Base-by-base conservation (phyloP, 2,888 invertebrate genomes). In the Perdita meconis region DNA sequence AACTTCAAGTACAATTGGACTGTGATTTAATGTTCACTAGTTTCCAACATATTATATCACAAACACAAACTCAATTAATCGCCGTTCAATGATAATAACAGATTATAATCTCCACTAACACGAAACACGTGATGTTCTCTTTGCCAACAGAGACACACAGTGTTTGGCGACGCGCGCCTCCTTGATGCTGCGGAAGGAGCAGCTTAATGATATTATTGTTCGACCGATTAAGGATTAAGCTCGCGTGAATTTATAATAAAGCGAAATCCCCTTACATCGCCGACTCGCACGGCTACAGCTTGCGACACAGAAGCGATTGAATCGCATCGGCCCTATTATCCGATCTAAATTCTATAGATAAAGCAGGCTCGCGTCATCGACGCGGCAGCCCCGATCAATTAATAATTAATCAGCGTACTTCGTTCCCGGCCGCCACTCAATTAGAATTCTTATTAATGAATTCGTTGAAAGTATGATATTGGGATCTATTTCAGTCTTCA, bases 321-420 rank as follows among this genome's bases (percentile, higher is more conserved):
- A 19, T 60, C 30, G 38, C 16, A 57, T 56, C 40, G 56, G 19
- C 2, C 16, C 1, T 16, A 57, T 63, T 63, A 63, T 68, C 30
- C 38, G 22, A n/a, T 13, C 4, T 13, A 13, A 51, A 51, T 12
- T 36, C 36, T 34, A n/a, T n/a, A 59, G 47, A 36, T 24, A 56
- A 40, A 55, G 13, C 34, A 13, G 22, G 36, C 19, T 6, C n/a
- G 1, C 13, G n/a, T 26, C 64, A 10, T 38, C 40, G 16, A n/a
- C 16, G 4, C 5, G 3, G 36, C 22, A n/a, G 26, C 51, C 6
- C 36, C 13, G 10, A 42, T 30, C 26, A 50, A 60, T 74, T 75
- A 60, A 75, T 77, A 75, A 77, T 75, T 75, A 77, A 77, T 77
- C 64, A 55, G 34, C 13, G 40, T 16, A 47, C n/a, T 8, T 38